These are phyloP conservation scores for Sminthopsis crassicaudata DNA, from an alignment of 2,113 vertebrate genomes.

Conservation along the genomic window DNA sequence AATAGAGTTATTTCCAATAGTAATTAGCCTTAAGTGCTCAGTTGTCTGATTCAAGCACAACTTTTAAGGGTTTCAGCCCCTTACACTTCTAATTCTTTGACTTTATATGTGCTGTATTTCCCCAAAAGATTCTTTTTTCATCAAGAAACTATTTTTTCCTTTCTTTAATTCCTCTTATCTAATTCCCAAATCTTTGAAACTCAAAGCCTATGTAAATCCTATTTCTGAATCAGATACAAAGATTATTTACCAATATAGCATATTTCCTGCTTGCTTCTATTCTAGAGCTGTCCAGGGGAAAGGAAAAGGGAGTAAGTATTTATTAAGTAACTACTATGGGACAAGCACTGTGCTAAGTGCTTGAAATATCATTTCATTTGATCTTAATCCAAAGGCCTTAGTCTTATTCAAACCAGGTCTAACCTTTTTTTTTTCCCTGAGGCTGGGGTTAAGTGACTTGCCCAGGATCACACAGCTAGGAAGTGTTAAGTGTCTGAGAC, in stretches of 20 bases:
- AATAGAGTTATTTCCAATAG: too few relatives aligned
- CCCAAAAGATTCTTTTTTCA: not conserved
- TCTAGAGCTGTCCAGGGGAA: not conserved
- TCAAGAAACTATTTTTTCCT: slow-evolving; percentile 32
- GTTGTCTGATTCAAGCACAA: too few relatives aligned
- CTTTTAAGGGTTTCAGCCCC: too few relatives aligned
- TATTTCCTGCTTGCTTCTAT: not conserved
- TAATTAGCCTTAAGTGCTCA: too few relatives aligned
- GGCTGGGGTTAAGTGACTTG: too few relatives aligned
- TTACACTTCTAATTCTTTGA: not conserved
- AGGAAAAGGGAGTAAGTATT: not conserved
- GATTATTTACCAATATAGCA: not conserved
- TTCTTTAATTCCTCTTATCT: not conserved
- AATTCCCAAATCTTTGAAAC: slow-evolving; percentile 21
- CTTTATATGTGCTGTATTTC: not conserved
- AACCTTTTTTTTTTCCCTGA: too few relatives aligned
- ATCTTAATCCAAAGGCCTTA: not conserved
- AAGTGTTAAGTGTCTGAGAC: too few relatives aligned
- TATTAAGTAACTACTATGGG: not conserved
- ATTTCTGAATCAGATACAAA: slow-evolving; percentile 6
- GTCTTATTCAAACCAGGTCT: not conserved
- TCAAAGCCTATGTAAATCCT: slow-evolving; percentile 37
- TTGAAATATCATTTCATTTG: slow-evolving; percentile 41
- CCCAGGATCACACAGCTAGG: too few relatives aligned
- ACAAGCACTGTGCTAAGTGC: not conserved